A percentile compares a stretch with the other conserved stretches of the same genome.
These are phyloP conservation scores for Eubasilissa splendida DNA, from an alignment of 2,888 invertebrate genomes.

Conservation along the genomic window DNA sequence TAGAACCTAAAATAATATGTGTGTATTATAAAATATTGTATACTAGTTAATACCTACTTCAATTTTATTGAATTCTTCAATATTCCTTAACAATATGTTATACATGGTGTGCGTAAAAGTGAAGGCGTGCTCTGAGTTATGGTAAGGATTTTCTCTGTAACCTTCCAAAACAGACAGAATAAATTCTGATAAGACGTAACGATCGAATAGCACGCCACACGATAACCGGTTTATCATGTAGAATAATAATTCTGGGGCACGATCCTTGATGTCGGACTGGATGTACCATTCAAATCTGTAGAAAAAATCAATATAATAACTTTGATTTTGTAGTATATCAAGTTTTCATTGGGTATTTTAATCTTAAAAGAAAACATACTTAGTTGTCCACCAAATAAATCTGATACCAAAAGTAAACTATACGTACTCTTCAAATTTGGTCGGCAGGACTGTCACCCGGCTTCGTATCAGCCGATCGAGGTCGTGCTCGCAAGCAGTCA, in stretches of 20 bases:
- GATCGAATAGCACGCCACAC: slow-evolving; percentile 66
- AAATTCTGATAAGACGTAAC: slow-evolving; percentile 67
- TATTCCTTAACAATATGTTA: slow-evolving; percentile 70
- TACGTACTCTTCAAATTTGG: slow-evolving; percentile 69
- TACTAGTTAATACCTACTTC: slow-evolving; percentile 65
- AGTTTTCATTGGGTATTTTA: neutral
- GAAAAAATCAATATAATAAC: no score
- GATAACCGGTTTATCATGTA: slow-evolving; percentile 72
- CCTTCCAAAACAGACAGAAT: slow-evolving; percentile 68
- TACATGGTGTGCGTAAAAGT: slow-evolving; percentile 76
- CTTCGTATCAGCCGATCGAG: slow-evolving; percentile 67
- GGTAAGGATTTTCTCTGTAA: slow-evolving; percentile 74
- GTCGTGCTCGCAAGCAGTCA: slow-evolving; percentile 73
- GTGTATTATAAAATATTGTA: neutral
- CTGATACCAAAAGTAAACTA: no score
- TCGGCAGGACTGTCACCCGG: slow-evolving; percentile 65
- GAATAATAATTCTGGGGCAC: slow-evolving; percentile 71
- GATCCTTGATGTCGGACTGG: slow-evolving; percentile 67
- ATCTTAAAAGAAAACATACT: neutral
- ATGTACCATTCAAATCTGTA: slow-evolving; percentile 74
- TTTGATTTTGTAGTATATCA: neutral
- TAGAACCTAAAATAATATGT: no score
- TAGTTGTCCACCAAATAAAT: neutral
- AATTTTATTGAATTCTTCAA: slow-evolving; percentile 66
- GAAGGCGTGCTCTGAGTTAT: slow-evolving; percentile 78